A percentile compares a stretch with the other conserved stretches of the same genome.
Conservation (phyloP, 64 coral and sea anemone genomes). For the Montipora sp. region DNA sequence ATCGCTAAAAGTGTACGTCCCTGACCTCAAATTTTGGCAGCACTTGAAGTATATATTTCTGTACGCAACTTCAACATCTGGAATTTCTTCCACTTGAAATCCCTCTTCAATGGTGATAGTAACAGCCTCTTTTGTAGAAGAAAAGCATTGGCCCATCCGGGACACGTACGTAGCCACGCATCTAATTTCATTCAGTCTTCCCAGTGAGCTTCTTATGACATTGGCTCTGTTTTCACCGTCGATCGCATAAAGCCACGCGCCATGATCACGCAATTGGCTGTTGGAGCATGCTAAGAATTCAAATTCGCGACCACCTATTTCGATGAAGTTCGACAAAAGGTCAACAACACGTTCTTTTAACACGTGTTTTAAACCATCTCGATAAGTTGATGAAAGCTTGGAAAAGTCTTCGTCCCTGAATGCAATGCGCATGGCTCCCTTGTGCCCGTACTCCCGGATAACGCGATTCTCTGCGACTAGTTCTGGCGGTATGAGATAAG, state of each 20-base stretch:
- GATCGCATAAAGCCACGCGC: constrained; percentile 81
- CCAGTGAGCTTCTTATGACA: constrained; percentile 81
- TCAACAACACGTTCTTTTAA: constrained; percentile 67
- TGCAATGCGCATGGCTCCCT: constrained; percentile 79
- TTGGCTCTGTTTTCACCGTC: constrained; percentile 52
- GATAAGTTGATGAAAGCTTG: constrained; percentile 55
- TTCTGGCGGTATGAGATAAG: constrained; percentile 73
- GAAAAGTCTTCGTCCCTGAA: constrained; percentile 96
- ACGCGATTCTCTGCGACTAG: constrained; percentile 94
- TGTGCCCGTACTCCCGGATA: constrained; percentile 71
- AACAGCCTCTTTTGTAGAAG: constrained; percentile 83
- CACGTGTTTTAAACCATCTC: constrained; percentile 46
- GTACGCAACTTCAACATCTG: constrained; percentile 64
- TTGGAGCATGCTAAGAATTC: constrained; percentile 93
- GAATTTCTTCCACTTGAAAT: constrained; percentile 28
- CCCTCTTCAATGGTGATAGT: constrained; percentile 66
- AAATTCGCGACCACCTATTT: constrained; percentile 60
- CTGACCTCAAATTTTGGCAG: constrained; percentile 41
- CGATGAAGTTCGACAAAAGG: constrained; percentile 37
- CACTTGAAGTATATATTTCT: constrained; percentile 58
- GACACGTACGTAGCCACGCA: constrained; percentile 94
- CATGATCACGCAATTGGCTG: constrained; percentile 90
- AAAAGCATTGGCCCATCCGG: constrained; percentile 95
- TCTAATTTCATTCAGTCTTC: constrained; percentile 74
- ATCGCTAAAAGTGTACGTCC: constrained; percentile 88